Base-by-base conservation (phyloP, 1,140 invertebrate species). In the Gonatopus flavifemur region DNA sequence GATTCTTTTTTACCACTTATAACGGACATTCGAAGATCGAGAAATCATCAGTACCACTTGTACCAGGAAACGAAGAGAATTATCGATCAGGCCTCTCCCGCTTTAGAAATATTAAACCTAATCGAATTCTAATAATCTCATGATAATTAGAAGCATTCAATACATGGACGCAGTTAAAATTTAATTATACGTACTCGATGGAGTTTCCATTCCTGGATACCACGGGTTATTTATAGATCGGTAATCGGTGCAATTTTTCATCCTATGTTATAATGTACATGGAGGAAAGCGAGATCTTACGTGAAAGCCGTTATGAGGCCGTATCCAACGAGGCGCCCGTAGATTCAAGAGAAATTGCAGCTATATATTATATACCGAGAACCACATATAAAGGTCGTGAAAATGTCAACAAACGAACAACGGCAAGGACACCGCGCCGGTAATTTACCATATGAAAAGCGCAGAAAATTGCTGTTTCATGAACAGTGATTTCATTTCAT, bases 161-260 rank as follows among this genome's bases (percentile, higher is more conserved):
- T n/a, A n/a, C n/a, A n/a, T n/a, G n/a, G n/a, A n/a, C n/a, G n/a
- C n/a, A n/a, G n/a, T n/a, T n/a, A n/a, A n/a, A n/a, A n/a, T n/a
- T n/a, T n/a, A n/a, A n/a, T n/a, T n/a, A n/a, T 36, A 41, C 39
- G 40, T 55, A 55, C 46, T 30, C 33, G 32, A 49, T 28, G 57
- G 62, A 72, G 72, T 72, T 73, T 72, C 72, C 72, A 75, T 74
- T 73, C 63, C 63, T 65, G 67, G 64, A 65, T 44, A 48, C 49
- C 44, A 41, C 30, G 24, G 38, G 22, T 45, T 76, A 76, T 76
- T 75, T 70, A 74, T 74, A 74, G 67, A 64, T 24, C 38, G 36
- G 45, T 47, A 33, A 40, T 36, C 46, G 12, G 28, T 13, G 19
- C 36, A 33, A 44, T 39, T 47, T 32, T 33, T 25, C 5, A 10